Conservation (phyloP, 2,888 invertebrate species). For the Stictocephala bisonia region DNA sequence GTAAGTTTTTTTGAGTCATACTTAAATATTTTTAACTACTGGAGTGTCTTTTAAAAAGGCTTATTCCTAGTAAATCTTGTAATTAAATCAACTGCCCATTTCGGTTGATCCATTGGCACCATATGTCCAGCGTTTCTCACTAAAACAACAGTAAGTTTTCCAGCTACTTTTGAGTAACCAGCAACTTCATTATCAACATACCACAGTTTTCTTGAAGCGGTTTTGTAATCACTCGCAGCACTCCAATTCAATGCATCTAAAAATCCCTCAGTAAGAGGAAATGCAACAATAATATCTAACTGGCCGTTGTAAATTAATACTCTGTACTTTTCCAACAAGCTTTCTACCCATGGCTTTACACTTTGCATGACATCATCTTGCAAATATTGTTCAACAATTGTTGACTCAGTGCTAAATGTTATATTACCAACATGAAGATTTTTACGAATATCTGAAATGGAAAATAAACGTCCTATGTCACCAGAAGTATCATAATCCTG, state of each 20-base stretch:
- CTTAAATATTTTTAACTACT: neutral
- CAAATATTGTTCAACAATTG: slow-evolving; percentile 77
- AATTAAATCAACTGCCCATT: slow-evolving; percentile 80
- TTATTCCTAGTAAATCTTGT: slow-evolving; percentile 65
- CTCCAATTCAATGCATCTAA: slow-evolving; percentile 77
- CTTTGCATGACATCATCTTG: slow-evolving; percentile 84
- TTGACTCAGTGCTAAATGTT: slow-evolving; percentile 70
- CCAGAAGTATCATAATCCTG: slow-evolving; percentile 62
- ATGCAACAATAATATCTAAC: slow-evolving; percentile 90
- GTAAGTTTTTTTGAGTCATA: neutral
- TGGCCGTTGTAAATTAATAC: slow-evolving; percentile 91
- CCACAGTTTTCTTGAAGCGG: slow-evolving; percentile 77
- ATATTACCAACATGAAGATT: slow-evolving; percentile 88
- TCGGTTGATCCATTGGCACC: slow-evolving; percentile 84
- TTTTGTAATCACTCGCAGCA: slow-evolving; percentile 73
- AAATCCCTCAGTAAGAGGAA: slow-evolving; percentile 85
- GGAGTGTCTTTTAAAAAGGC: neutral
- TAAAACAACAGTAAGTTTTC: slow-evolving; percentile 78
- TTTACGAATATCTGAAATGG: slow-evolving; percentile 43
- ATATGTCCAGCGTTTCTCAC: slow-evolving; percentile 86
- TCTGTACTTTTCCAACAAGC: slow-evolving; percentile 73
- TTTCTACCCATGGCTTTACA: slow-evolving; percentile 77
- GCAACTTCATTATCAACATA: slow-evolving; percentile 72
- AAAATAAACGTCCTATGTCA: slow-evolving; percentile 59
- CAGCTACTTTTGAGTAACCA: slow-evolving; percentile 79